Base-by-base conservation (phyloP, 2,113 vertebrate genomes). In the Ochotona princeps region DNA sequence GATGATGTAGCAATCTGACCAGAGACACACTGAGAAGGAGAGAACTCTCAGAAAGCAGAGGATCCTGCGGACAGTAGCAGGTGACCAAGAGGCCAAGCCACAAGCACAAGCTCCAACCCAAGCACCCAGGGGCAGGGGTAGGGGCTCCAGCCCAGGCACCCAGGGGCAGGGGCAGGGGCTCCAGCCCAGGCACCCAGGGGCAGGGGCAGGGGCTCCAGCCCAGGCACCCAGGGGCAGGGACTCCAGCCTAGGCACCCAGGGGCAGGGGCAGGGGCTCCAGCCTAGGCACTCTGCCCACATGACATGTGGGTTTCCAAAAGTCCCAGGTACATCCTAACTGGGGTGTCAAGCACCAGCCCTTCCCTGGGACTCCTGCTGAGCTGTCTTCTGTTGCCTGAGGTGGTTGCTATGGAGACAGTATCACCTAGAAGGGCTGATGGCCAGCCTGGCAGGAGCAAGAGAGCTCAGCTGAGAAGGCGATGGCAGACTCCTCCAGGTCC, bases 1-100 rank as follows among this genome's bases (percentile, higher is more conserved):
- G 57, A 94, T 14, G 10, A 51, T 20, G 65, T 79, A 74, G 35
- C 63, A 8, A 1, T 75, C 44, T 12, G 11, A 83, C 60, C 61
- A 35, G 54, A 93, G 38, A 26, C 60, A 6, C 9, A 28, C 20
- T 20, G 35, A 32, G 47, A n/a, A 20, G 14, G 26, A 26, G 60
- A 60, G 0, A 2, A 38, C 83, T 30, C 54, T 92, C 81, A 80
- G 66, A 87, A 95, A 94, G 63, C 89, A 65, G 28, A 28, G 76
- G 57, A 47, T 69, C 54, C 83, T 90, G 89, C 7, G 89, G 49
- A 95, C 84, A 90, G 92, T 78, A 65, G 85, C 81, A 84, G 87
- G 82, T 82, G 89, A 94, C 84, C 89, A 87, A 73, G 54, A 51
- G 5, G 44, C 67, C 66, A 89, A 91, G 75, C 89, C 38, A 44